Evolutionary conservation across 1,140 invertebrate genomes (phyloP).

Genomic region (Limonius californicus): DNA sequence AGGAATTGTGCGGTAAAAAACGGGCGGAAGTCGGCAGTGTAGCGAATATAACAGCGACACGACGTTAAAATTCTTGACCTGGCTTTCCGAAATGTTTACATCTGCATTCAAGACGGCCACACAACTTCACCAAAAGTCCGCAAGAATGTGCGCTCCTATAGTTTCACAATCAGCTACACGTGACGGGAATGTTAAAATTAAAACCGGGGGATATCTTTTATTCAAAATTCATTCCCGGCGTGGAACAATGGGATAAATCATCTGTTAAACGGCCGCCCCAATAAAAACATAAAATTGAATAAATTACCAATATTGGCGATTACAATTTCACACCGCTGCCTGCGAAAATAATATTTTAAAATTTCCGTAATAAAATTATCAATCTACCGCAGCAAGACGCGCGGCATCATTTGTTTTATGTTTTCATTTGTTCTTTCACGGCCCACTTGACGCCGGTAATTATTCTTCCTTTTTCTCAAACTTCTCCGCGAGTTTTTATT

Average conservation of each 20-base stretch:
- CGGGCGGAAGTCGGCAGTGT: too few relatives aligned
- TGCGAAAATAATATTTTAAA: slow-evolving; percentile 37
- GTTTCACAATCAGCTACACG: slow-evolving; percentile 17
- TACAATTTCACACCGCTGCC: slow-evolving; percentile 38
- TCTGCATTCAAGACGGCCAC: slow-evolving; percentile 19
- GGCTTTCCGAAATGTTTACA: slow-evolving; percentile 6
- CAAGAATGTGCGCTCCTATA: slow-evolving; percentile 20
- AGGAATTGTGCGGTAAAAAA: too few relatives aligned
- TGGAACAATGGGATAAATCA: slow-evolving; percentile 35
- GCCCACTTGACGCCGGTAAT: slow-evolving; percentile 42
- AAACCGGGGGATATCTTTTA: neutral
- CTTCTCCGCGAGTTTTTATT: slow-evolving; percentile 31
- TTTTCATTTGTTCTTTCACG: slow-evolving; percentile 45
- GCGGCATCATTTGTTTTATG: slow-evolving; percentile 44
- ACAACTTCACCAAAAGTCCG: slow-evolving; percentile 18
- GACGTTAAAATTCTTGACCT: slow-evolving; percentile 20
- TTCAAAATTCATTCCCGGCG: slow-evolving; percentile 13
- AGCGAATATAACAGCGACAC: too few relatives aligned
- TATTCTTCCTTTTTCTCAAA: slow-evolving; percentile 40
- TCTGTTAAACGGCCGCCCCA: slow-evolving; percentile 33
- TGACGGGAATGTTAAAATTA: slow-evolving; percentile 17
- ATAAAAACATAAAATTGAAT: slow-evolving; percentile 43
- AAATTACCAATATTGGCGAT: slow-evolving; percentile 43
- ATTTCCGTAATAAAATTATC: slow-evolving; percentile 38
- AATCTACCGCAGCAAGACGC: slow-evolving; percentile 39